Evolutionary conservation across 2,797 vertebrate species (phyloP).

Genomic region (Sebastes ruberrimus): DNA sequence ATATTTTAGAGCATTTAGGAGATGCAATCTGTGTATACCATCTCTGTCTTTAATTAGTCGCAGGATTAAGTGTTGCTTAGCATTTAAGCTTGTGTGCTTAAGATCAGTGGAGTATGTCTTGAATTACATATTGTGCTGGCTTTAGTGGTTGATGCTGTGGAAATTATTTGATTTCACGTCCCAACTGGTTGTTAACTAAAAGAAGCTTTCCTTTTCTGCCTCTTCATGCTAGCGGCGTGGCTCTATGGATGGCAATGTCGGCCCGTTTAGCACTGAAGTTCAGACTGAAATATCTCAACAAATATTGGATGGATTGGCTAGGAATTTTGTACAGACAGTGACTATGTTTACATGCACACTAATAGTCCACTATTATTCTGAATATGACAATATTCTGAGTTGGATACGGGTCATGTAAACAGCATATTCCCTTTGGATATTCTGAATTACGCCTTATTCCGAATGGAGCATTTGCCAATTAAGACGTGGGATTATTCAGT

Average conservation of each 20-base stretch:
- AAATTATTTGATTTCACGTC: slow-evolving; percentile 21
- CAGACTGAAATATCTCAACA: background rate
- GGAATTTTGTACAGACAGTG: background rate
- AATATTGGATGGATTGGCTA: no score
- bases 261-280: background rate
- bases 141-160: background rate
- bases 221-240: background rate
- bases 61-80: slow-evolving; percentile 45
- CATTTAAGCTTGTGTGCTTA: slow-evolving; percentile 36
- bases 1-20: slow-evolving; percentile 40
- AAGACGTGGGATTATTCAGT: background rate
- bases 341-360: no score
- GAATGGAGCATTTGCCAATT: background rate
- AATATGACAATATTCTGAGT: background rate
- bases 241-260: background rate
- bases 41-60: slow-evolving; percentile 49
- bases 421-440: background rate
- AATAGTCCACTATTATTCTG: no score
- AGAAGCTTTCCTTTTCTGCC: background rate
- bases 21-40: slow-evolving; percentile 25
- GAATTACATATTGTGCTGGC: slow-evolving; percentile 26
- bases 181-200: background rate
- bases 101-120: slow-evolving; percentile 16
- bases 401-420: background rate
- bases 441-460: background rate